Evolutionary conservation across 2,113 vertebrate species (phyloP).

Genomic region (Triplophysa tibetana): DNA sequence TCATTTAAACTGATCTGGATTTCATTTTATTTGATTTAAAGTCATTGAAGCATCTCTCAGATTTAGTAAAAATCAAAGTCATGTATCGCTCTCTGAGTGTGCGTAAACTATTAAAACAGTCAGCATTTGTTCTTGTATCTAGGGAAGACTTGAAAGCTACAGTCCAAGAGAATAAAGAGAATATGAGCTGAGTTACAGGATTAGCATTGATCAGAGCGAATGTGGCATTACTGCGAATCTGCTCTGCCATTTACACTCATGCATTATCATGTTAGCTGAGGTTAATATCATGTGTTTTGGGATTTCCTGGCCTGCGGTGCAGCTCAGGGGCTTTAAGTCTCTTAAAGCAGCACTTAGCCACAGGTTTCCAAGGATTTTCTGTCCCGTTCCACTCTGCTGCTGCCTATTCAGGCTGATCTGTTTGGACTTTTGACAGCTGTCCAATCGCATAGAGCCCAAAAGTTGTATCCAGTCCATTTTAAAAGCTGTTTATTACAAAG

Average conservation of each 20-base stretch:
- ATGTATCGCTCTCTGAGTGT: too few relatives aligned
- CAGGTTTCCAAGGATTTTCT: conserved; percentile 19
- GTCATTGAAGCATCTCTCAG: too few relatives aligned
- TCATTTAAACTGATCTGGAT: too few relatives aligned
- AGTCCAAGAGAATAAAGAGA: neutral
- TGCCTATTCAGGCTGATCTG: conserved; percentile 36
- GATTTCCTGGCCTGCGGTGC: conserved; percentile 21
- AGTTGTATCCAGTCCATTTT: conserved; percentile 48
- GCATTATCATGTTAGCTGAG: conserved; percentile 25
- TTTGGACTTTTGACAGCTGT: conserved; percentile 45
- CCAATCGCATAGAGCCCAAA: conserved; percentile 42
- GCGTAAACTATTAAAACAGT: neutral
- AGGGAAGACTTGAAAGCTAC: neutral
- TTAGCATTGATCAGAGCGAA: conserved; percentile 13
- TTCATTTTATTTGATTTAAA: too few relatives aligned
- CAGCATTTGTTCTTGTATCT: neutral
- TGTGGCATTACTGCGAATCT: neutral
- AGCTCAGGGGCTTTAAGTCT: conserved; percentile 37
- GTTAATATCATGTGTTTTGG: conserved; percentile 23
- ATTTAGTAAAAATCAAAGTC: too few relatives aligned
- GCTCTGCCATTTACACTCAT: neutral
- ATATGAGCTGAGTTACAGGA: conserved; percentile 4
- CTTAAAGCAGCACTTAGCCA: conserved; percentile 24
- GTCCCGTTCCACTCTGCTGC: conserved; percentile 14
- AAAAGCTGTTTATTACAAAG: conserved; percentile 41